Percentiles rank a stretch among this genome's conserved stretches.
phyloP scores from a whole-genome alignment of 2,113 vertebrate genomes.

The Cinclus cinclus region DNA sequence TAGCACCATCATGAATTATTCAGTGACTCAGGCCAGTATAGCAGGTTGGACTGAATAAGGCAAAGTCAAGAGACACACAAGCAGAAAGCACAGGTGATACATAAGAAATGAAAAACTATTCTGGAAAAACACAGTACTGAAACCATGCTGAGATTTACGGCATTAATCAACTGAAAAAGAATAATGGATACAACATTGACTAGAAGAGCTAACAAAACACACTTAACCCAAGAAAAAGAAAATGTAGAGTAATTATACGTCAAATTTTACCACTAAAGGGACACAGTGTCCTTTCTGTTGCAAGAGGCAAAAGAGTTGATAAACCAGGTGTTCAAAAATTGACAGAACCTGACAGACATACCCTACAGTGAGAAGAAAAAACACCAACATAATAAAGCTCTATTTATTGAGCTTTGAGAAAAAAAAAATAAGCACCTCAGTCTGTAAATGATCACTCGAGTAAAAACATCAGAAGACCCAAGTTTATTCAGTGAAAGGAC shows the following conservation, averaged over 20 bases:
- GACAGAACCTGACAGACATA: neutral
- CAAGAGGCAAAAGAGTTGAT: neutral
- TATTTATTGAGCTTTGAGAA: neutral
- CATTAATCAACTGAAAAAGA: neutral
- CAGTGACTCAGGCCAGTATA: neutral
- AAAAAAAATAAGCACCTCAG: neutral
- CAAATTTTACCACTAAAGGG: neutral
- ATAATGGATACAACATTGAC: neutral
- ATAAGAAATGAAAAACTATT: neutral
- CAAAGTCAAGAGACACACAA: neutral
- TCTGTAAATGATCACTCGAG: neutral
- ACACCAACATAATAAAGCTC: neutral
- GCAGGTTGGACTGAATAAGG: neutral
- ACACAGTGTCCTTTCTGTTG: neutral
- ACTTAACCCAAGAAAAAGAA: neutral
- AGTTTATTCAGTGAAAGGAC: neutral
- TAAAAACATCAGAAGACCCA: neutral
- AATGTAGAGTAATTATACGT: neutral
- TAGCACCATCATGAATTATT: neutral
- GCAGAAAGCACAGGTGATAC: neutral
- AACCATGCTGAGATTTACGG: neutral
- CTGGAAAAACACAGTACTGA: neutral
- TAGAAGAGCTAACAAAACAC: neutral
- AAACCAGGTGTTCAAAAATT: neutral
- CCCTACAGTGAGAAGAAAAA: neutral